Evolutionary conservation across 2,797 vertebrate genomes (phyloP).

Genomic region (Fistularia tabacaria): DNA sequence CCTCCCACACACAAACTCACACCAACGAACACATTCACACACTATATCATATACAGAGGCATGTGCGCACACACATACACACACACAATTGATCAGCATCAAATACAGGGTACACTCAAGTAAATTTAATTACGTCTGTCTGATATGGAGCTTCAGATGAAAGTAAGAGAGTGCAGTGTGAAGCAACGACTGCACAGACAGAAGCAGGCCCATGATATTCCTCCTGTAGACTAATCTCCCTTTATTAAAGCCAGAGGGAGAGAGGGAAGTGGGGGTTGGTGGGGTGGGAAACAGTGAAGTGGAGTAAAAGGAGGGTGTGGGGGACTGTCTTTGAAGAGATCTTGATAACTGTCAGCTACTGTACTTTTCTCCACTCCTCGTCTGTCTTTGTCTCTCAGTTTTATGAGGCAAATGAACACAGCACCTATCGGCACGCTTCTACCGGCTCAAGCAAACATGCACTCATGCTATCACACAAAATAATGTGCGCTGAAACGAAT

Average conservation of each 20-base stretch:
- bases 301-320: constrained; percentile 26
- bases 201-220: constrained; percentile 75
- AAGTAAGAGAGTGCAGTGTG: constrained; percentile 69
- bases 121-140: constrained; percentile 83
- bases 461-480: constrained; percentile 45
- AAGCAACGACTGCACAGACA: constrained; percentile 71
- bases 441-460: constrained; percentile 45
- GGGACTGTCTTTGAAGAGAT: constrained; percentile 73
- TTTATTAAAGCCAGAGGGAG: constrained; percentile 78
- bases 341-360: constrained; percentile 72
- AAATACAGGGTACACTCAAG: constrained; percentile 76
- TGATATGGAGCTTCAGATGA: constrained; percentile 76
- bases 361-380: constrained; percentile 61
- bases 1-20: constrained; percentile 41
- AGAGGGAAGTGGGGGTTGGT: constrained; percentile 23
- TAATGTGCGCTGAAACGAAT: constrained; percentile 59
- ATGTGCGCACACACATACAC: constrained; percentile 24
- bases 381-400: constrained; percentile 67
- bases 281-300: constrained; percentile 3
- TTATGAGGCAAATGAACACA: constrained; percentile 59
- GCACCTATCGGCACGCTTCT: constrained; percentile 41
- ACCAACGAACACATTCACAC: constrained; percentile 27
- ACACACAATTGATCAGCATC: constrained; percentile 72
- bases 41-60: constrained; percentile 29
- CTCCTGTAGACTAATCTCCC: constrained; percentile 76